phyloP scores from a whole-genome alignment of 2,113 vertebrate species.

The Plecotus auritus region DNA sequence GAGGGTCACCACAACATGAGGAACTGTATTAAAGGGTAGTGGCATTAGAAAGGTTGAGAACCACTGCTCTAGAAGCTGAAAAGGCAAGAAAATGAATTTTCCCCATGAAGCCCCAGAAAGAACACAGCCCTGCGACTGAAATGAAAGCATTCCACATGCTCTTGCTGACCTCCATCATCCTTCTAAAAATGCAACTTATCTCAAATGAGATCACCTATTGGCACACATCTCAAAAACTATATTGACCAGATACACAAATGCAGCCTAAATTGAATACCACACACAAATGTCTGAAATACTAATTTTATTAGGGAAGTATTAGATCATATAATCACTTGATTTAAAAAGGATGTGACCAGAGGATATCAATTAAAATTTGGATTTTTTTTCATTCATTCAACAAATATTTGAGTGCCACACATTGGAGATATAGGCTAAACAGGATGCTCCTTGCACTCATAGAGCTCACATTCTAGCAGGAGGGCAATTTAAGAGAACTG shows the following conservation, averaged over 20 bases:
- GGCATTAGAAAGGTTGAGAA: no score
- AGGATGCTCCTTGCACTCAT: background rate
- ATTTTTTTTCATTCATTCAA: background rate
- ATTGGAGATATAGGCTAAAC: background rate
- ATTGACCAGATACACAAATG: background rate
- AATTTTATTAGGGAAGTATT: conserved; percentile 54
- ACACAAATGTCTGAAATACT: background rate
- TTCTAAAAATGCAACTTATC: background rate
- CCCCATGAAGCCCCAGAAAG: background rate
- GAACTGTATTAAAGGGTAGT: no score
- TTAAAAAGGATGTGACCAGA: background rate
- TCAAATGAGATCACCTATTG: background rate
- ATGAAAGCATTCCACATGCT: background rate
- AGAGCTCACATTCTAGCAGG: background rate
- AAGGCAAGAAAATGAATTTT: background rate
- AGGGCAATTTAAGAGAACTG: background rate
- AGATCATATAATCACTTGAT: background rate
- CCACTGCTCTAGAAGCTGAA: background rate
- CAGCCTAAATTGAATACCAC: background rate
- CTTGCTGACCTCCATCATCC: background rate
- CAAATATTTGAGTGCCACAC: background rate
- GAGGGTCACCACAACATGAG: no score
- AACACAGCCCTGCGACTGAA: background rate
- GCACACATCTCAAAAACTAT: background rate
- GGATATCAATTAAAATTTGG: background rate